phyloP scores from a whole-genome alignment of 2,797 vertebrate genomes.

The Phyllotis vaccarum region DNA sequence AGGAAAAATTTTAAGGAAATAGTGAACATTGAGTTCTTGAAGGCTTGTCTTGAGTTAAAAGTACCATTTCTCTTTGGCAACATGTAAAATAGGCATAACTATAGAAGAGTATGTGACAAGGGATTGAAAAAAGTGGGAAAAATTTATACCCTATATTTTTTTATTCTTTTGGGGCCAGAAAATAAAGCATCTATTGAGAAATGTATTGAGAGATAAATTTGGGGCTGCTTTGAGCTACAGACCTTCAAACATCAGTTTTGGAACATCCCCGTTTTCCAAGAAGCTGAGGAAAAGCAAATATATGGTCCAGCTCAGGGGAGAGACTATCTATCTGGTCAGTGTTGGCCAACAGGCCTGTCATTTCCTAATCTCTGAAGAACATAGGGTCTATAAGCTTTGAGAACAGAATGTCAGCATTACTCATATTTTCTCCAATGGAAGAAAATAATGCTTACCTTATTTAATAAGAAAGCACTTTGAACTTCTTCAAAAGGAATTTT shows the following conservation, averaged over 20 bases:
- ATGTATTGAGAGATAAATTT: background rate
- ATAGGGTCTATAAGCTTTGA: background rate
- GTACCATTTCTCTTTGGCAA: background rate
- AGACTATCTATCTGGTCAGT: background rate
- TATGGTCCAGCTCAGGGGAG: slow-evolving; percentile 10
- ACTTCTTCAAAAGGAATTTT: slow-evolving; percentile 27
- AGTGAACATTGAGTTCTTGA: background rate
- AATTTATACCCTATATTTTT: background rate
- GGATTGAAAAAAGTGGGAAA: background rate
- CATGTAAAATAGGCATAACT: background rate
- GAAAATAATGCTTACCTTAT: background rate
- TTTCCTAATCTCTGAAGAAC: slow-evolving; percentile 39
- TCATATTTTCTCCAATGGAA: background rate
- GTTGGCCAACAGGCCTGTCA: background rate
- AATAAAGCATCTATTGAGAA: slow-evolving; percentile 35
- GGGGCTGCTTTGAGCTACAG: background rate
- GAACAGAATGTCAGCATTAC: slow-evolving; percentile 11
- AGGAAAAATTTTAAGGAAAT: background rate
- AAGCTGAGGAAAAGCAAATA: background rate
- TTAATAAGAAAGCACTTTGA: slow-evolving; percentile 43
- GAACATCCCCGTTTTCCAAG: slow-evolving; percentile 11
- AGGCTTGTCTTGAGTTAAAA: background rate
- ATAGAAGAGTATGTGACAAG: background rate
- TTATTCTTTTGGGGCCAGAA: background rate
- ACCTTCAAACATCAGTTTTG: slow-evolving; percentile 44